phyloP scores from a whole-genome alignment of 2,888 invertebrate genomes.

The Nowickia ferox region DNA sequence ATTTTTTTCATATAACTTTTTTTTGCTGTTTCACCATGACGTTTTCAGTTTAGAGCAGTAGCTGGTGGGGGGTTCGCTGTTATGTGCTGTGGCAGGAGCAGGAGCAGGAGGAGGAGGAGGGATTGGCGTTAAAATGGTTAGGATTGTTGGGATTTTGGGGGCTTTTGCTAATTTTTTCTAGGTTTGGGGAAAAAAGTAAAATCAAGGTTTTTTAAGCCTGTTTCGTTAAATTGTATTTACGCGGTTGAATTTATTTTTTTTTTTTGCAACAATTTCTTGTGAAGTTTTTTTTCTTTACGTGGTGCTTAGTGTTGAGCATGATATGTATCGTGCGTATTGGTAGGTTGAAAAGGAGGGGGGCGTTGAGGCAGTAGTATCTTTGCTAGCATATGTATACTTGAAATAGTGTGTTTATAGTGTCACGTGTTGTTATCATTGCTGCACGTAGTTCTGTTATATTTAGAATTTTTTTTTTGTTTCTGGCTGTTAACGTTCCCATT shows the following conservation, averaged over 20 bases:
- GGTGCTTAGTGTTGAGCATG: conserved; percentile 26
- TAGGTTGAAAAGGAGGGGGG: no score
- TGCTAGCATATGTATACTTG: conserved; percentile 15
- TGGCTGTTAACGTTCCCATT: conserved; percentile 26
- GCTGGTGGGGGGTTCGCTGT: not conserved
- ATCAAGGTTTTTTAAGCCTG: conserved; percentile 63
- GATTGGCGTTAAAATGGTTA: conserved; percentile 27
- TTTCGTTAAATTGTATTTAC: conserved; percentile 66
- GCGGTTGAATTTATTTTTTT: conserved; percentile 50
- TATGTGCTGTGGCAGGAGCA: no score
- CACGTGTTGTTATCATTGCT: conserved; percentile 82
- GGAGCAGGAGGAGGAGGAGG: no score
- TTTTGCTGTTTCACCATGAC: conserved; percentile 22
- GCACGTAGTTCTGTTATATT: conserved; percentile 82
- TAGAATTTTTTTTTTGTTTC: conserved; percentile 63
- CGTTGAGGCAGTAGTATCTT: not conserved
- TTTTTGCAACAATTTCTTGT: conserved; percentile 25
- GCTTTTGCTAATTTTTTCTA: conserved; percentile 5
- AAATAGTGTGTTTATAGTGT: conserved; percentile 77
- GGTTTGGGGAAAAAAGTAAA: conserved; percentile 13
- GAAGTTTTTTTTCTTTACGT: conserved; percentile 16
- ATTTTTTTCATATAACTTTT: not conserved
- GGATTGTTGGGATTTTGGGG: conserved; percentile 55
- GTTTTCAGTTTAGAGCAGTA: not conserved
- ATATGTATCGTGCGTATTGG: not conserved